Evolutionary conservation across 1,140 invertebrate species (phyloP).

Genomic region (Drosophila mayri): DNA sequence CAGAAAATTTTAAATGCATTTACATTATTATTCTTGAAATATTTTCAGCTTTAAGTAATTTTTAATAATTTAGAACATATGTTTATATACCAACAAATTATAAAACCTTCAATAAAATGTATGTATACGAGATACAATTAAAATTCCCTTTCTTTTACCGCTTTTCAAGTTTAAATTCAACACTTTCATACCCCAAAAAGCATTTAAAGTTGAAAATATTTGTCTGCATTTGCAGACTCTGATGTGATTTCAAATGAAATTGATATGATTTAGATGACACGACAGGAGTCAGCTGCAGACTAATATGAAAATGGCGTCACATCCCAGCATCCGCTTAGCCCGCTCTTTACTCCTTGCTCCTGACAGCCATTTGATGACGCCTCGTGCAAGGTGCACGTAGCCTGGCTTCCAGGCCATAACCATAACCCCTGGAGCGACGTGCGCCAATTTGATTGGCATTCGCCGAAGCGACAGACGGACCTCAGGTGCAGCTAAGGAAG

Average conservation of each 20-base stretch:
- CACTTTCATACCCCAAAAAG: not conserved
- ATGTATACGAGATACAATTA: too few relatives aligned
- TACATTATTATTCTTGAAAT: too few relatives aligned
- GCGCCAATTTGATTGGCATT: slow-evolving; percentile 81
- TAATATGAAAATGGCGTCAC: slow-evolving; percentile 72
- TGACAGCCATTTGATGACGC: slow-evolving; percentile 69
- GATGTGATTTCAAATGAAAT: slow-evolving; percentile 24
- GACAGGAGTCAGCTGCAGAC: slow-evolving; percentile 13
- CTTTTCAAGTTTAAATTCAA: not conserved
- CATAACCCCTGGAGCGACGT: slow-evolving; percentile 53
- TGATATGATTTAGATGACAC: slow-evolving; percentile 23
- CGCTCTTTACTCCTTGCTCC: slow-evolving; percentile 6
- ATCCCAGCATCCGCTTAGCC: slow-evolving; percentile 16
- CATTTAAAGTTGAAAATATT: not conserved
- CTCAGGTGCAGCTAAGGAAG: slow-evolving; percentile 19
- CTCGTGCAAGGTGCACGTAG: slow-evolving; percentile 16
- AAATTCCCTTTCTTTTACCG: not conserved
- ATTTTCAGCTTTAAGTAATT: too few relatives aligned
- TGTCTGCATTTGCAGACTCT: not conserved
- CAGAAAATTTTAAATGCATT: too few relatives aligned
- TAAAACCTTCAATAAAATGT: too few relatives aligned
- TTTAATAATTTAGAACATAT: not conserved
- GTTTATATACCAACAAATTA: not conserved
- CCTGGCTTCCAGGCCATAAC: slow-evolving; percentile 40
- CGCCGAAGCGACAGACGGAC: slow-evolving; percentile 34